Conservation (phyloP, 2,113 vertebrate species). For the Theristicus caerulescens region DNA sequence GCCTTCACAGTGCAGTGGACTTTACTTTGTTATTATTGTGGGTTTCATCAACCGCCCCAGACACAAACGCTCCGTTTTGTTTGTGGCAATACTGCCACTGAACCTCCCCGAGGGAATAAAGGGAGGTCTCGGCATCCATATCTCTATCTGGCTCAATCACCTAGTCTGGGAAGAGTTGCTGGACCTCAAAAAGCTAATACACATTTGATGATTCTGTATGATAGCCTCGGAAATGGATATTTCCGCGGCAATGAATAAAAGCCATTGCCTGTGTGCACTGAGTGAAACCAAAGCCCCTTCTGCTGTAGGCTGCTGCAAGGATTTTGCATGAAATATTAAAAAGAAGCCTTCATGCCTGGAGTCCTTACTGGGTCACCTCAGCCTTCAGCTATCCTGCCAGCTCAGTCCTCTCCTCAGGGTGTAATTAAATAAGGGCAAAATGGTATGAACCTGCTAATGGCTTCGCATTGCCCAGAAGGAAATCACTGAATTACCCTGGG, state of each 20-base stretch:
- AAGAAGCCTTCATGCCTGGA: constrained; percentile 2
- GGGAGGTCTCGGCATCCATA: neutral
- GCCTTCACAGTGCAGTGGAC: neutral
- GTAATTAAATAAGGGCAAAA: constrained; percentile 51
- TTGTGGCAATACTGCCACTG: neutral
- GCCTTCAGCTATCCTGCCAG: constrained; percentile 7
- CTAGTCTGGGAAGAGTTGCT: neutral
- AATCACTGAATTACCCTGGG: constrained; percentile 21
- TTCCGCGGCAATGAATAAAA: neutral
- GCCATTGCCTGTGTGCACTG: neutral
- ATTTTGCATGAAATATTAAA: constrained; percentile 30
- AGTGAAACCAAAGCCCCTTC: neutral
- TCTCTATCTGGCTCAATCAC: neutral
- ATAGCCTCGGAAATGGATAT: neutral
- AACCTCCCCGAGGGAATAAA: neutral
- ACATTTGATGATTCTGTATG: neutral
- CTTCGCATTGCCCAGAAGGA: neutral
- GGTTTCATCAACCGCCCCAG: neutral
- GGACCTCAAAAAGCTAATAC: neutral
- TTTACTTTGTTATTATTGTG: neutral
- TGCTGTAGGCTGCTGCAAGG: neutral
- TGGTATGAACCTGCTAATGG: constrained; percentile 1
- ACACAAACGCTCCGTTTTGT: fast-evolving
- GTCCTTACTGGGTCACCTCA: constrained; percentile 42
- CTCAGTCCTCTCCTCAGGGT: constrained; percentile 22